Conservation (phyloP, 2,888 invertebrate genomes). For the Cynaeus angustus region DNA sequence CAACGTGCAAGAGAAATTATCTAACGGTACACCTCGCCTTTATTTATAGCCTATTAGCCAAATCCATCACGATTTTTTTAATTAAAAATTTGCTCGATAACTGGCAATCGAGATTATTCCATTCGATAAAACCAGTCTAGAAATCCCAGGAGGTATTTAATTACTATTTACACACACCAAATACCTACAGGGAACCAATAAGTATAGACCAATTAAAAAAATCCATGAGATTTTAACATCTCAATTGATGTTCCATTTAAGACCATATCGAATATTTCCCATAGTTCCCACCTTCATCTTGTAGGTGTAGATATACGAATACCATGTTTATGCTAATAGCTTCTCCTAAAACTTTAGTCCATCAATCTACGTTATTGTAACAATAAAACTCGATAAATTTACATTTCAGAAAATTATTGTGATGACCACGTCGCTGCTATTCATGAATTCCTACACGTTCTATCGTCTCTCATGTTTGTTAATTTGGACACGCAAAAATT, state of each 20-base stretch:
- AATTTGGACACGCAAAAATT: slow-evolving; percentile 6
- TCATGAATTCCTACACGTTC: slow-evolving; percentile 7
- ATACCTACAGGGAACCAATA: slow-evolving; percentile 22
- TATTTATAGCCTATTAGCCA: slow-evolving; percentile 24
- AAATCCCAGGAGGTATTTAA: slow-evolving; percentile 38
- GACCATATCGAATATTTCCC: background rate
- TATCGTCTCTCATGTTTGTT: background rate
- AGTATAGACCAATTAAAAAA: slow-evolving; percentile 33
- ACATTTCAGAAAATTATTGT: background rate
- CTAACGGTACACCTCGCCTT: slow-evolving; percentile 3
- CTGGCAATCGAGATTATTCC: slow-evolving; percentile 19
- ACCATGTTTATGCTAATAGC: slow-evolving; percentile 30
- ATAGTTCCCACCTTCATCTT: background rate
- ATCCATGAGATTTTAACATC: slow-evolving; percentile 11
- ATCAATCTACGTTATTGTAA: slow-evolving; percentile 10
- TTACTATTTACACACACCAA: slow-evolving; percentile 35
- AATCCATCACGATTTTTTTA: slow-evolving; percentile 23
- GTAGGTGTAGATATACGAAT: slow-evolving; percentile 26
- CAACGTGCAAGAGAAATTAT: background rate
- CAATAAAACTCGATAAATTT: slow-evolving; percentile 6
- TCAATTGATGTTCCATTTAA: slow-evolving; percentile 11
- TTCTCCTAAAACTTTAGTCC: background rate
- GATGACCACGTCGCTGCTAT: slow-evolving; percentile 5
- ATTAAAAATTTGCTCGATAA: slow-evolving; percentile 33
- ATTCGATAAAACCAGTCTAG: slow-evolving; percentile 35